phyloP scores from a whole-genome alignment of 2,113 vertebrate genomes.

The Pungitius pungitius region DNA sequence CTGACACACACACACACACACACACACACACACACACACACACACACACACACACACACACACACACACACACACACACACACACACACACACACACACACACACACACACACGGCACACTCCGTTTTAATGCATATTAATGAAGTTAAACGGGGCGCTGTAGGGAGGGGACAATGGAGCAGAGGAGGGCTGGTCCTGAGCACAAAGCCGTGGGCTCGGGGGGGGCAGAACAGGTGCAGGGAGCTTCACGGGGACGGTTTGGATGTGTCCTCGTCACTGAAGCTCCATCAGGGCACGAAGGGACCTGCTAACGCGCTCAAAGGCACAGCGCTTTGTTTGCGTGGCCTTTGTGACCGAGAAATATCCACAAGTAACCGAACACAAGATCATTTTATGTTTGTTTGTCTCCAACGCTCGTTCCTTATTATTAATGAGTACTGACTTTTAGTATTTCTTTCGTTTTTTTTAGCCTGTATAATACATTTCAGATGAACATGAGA shows the following conservation, averaged over 20 bases:
- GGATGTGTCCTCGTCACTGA: conserved; percentile 1
- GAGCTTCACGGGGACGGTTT: conserved; percentile 41
- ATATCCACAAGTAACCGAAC: neutral
- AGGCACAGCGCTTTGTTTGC: neutral
- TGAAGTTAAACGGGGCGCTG: conserved; percentile 71
- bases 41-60: conserved; percentile 36
- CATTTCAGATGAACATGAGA: too few species aligned
- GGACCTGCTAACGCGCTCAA: conserved; percentile 12
- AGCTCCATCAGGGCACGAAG: conserved; percentile 46
- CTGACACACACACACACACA: conserved; percentile 17
- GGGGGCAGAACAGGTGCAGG: conserved; percentile 69
- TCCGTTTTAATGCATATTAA: conserved; percentile 79
- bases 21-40: conserved; percentile 46
- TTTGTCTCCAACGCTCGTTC: neutral
- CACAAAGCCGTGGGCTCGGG: conserved; percentile 64
- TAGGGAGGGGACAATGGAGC: conserved; percentile 68
- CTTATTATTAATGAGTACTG: neutral
- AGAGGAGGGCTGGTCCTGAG: conserved; percentile 43
- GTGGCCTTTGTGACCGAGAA: neutral
- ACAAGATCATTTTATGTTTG: neutral
- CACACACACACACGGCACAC: conserved; percentile 36
- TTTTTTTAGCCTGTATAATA: neutral
- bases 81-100: conserved; percentile 47
- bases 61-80: conserved; percentile 22
- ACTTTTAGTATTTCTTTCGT: neutral